These are phyloP conservation scores for Clamator glandarius DNA, from an alignment of 2,797 vertebrate species.

Conservation along the genomic window DNA sequence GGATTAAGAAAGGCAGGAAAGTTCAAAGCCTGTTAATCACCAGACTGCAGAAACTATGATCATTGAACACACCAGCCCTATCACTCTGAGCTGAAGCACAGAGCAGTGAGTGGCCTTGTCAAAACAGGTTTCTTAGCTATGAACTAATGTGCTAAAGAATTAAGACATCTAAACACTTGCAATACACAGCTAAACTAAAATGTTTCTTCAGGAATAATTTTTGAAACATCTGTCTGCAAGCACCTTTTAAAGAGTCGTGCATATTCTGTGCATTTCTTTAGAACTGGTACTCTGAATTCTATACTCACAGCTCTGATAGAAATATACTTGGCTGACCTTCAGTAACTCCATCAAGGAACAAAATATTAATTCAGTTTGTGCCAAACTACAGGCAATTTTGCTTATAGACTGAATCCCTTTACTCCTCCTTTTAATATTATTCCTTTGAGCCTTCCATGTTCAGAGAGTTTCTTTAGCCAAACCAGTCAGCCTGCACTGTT, in stretches of 20 bases:
- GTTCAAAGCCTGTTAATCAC: slow-evolving; percentile 64
- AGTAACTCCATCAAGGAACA: neutral
- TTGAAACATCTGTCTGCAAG: neutral
- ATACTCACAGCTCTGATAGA: neutral
- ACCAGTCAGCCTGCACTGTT: neutral
- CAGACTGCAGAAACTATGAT: neutral
- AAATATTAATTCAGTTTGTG: neutral
- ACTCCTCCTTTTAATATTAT: neutral
- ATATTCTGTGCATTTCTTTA: neutral
- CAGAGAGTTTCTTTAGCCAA: neutral
- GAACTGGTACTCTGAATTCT: neutral
- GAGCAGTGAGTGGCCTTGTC: neutral
- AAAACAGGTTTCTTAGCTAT: neutral
- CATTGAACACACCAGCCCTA: slow-evolving; percentile 43
- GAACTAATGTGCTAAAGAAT: neutral
- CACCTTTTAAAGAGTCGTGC: neutral
- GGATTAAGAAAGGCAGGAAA: slow-evolving; percentile 68
- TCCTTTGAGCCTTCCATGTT: neutral
- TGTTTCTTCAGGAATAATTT: neutral
- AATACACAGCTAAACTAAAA: neutral
- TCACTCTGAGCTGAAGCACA: slow-evolving; percentile 22
- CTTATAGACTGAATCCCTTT: neutral
- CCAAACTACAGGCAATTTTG: neutral
- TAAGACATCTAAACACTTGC: neutral
- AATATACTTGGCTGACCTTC: neutral